Evolutionary conservation across 2,113 vertebrate species (phyloP), one percentile per base, ranked within the genome.

Genomic region (Gnathonemus echidnorhynchus): DNA sequence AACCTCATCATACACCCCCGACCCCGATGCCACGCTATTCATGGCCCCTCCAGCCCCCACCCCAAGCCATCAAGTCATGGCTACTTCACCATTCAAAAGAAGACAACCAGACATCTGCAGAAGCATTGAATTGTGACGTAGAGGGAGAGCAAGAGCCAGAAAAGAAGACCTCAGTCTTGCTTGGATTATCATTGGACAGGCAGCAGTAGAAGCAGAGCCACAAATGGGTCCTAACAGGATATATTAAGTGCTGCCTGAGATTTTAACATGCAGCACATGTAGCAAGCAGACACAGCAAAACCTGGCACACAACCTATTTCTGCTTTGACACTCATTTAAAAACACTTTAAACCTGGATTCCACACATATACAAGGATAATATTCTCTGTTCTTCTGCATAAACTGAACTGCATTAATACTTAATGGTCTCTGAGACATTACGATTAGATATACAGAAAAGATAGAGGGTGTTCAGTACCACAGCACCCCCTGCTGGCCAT

Each of bases 311-410:
- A 85, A n/a, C 45, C 45, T 27, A 46, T 24, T 86, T 48, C 48
- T 50, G 48, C 46, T 86, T 86, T 50, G 46, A 86, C 45, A 17
- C n/a, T 49, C 46, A 86, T 50, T 86, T 86, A 86, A 86, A 86
- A 27, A 50, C 84, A 49, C 27, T 86, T 11, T 48, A 86, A 86
- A 80, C 84, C 45, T 27, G 48, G 24, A 50, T 27, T 86, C 45
- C 46, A 48, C 24, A 13, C 11, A 49, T 50, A 50, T 50, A 15
- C 48, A 49, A 19, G 46, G 84, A 86, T 13, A 86, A 49, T 86
- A n/a, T 13, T 49, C 46, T 86, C 45, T 49, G 17, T 27, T 86
- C 19, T 27, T 50, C 48, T 31, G n/a, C 84, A 48, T 50, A 86
- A 42, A 86, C 5, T 15, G 24, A 86, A 27, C 24, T 50, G 15